These are phyloP conservation scores for Theonella swinhoei DNA, from an alignment of 37 sponge, comb jelly and placozoan species.

Conservation along the genomic window DNA sequence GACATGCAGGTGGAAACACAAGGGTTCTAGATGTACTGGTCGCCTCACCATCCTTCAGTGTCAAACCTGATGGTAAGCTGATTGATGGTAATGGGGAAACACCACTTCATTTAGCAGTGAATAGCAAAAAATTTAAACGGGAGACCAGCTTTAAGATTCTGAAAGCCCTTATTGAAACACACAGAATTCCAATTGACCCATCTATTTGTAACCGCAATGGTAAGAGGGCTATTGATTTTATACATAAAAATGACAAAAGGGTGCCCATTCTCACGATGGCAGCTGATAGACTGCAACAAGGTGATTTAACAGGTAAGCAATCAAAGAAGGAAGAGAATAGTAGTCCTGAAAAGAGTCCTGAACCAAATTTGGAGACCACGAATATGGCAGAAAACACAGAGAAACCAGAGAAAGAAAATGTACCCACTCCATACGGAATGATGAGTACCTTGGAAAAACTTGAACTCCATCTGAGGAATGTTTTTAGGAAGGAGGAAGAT, in stretches of 20 bases:
- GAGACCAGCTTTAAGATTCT: conserved; percentile 12
- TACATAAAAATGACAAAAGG: conserved; percentile 2
- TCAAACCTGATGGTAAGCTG: neutral
- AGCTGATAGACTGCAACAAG: neutral
- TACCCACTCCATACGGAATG: neutral
- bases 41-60: neutral
- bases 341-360: neutral
- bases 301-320: neutral
- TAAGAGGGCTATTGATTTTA: conserved; percentile 40
- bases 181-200: conserved; percentile 36
- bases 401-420: neutral
- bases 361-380: neutral
- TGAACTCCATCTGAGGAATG: neutral
- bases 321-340: conserved; percentile 17
- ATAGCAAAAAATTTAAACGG: conserved; percentile 27
- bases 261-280: neutral
- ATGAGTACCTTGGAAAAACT: neutral
- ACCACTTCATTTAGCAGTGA: conserved; percentile 59
- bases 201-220: conserved; percentile 26
- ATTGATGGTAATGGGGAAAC: conserved; percentile 42
- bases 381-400: no score
- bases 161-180: conserved; percentile 9
- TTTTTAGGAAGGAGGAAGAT: neutral
- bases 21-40: conserved; percentile 15
- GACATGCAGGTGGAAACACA: conserved; percentile 24